Evolutionary conservation across 2,888 invertebrate genomes (phyloP), one percentile per base, ranked within the genome.

Genomic region (Plemyria rubiginata): DNA sequence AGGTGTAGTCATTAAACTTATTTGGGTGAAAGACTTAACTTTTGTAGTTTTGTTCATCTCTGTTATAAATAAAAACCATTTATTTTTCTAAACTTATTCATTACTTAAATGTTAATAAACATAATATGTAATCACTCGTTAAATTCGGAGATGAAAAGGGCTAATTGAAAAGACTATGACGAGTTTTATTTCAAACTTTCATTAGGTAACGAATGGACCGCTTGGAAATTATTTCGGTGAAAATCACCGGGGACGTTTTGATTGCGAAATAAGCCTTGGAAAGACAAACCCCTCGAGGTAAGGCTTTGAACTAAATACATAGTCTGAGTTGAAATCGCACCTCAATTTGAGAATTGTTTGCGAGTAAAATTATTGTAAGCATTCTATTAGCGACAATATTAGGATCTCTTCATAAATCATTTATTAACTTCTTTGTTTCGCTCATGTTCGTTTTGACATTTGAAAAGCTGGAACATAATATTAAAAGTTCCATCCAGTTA

Each of bases 241-340:
- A 68, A 73, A 71, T 72, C 72, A 65, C 70, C 61, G 56, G 73
- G 73, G 79, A 77, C 72, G 72, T 70, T 71, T 76, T 80, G 80
- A 81, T 83, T 80, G 76, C 74, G 65, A 77, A 81, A 78, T 79
- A 81, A 81, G 76, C 78, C 76, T 70, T 70, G 74, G 72, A 73
- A 77, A 77, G 76, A 76, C 71, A 75, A 72, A 74, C 75, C 75
- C 73, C 76, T 74, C 69, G 66, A 59, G 75, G 74, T 77, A 73
- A 71, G 70, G 72, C 72, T 76, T 71, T 73, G 66, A 78, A 77
- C 75, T 76, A 76, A 78, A 67, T 70, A 65, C 57, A 76, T 78
- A 76, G 77, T 70, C 64, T 54, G 62, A 72, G 70, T 74, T 70
- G 73, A 71, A 68, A 70, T 67, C 65, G 68, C 64, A 65, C 67